Evolutionary conservation across 2,888 invertebrate species (phyloP).

Genomic region (Ochropleura leucogaster): DNA sequence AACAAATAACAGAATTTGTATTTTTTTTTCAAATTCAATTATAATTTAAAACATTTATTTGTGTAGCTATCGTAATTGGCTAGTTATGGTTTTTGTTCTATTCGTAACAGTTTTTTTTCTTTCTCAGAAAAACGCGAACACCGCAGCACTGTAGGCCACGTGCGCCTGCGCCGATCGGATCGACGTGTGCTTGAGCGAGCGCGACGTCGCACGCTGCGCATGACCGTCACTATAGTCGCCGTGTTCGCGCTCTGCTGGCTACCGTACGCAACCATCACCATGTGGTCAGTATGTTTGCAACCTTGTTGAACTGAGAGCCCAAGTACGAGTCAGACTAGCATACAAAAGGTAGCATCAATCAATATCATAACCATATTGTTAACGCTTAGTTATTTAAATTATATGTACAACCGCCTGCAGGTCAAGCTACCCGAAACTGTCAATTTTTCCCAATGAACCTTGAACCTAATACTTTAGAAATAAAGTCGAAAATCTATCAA

Average conservation of each 20-base stretch:
- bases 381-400: too few species aligned
- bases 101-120: background rate
- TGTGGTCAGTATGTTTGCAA: constrained; percentile 90
- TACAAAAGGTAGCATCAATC: too few species aligned
- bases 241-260: constrained; percentile 95
- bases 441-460: too few species aligned
- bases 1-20: too few species aligned
- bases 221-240: constrained; percentile 94
- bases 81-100: background rate
- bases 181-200: constrained; percentile 93
- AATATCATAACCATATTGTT: too few species aligned
- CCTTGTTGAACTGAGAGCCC: too few species aligned
- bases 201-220: constrained; percentile 92
- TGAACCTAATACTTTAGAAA: too few species aligned
- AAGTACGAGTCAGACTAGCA: too few species aligned
- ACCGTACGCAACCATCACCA: constrained; percentile 94
- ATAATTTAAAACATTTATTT: background rate
- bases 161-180: constrained; percentile 92
- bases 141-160: constrained; percentile 74
- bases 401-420: too few species aligned
- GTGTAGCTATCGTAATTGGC: background rate
- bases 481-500: too few species aligned
- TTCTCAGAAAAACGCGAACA: constrained; percentile 74
- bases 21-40: background rate
- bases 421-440: too few species aligned